Conservation (phyloP, 2,888 invertebrate species). For the Bibio marci region DNA sequence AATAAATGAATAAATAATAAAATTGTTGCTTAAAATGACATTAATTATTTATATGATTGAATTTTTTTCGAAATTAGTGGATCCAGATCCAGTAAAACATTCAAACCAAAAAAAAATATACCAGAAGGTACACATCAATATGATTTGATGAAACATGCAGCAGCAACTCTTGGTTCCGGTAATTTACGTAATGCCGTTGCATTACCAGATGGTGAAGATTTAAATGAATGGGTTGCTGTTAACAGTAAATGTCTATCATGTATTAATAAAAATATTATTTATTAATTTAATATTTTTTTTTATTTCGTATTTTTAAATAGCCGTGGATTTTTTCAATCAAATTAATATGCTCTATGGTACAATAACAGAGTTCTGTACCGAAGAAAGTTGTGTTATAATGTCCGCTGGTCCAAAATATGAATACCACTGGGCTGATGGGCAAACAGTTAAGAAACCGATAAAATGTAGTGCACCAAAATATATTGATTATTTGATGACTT, state of each 20-base stretch:
- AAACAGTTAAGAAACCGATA: slow-evolving; percentile 94
- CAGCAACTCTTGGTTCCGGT: slow-evolving; percentile 93
- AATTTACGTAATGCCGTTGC: slow-evolving; percentile 91
- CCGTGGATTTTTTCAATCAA: slow-evolving; percentile 99
- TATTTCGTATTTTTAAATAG: slow-evolving; percentile 35
- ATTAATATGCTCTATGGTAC: slow-evolving; percentile 99
- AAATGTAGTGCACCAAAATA: slow-evolving; percentile 98
- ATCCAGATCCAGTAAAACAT: slow-evolving; percentile 82
- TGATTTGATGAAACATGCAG: slow-evolving; percentile 98
- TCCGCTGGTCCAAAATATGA: slow-evolving; percentile 98
- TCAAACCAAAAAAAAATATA: slow-evolving; percentile 97
- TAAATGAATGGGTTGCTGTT: slow-evolving; percentile 99
- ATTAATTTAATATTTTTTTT: not conserved
- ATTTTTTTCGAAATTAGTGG: slow-evolving; percentile 12
- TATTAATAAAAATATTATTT: slow-evolving; percentile 3
- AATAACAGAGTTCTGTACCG: slow-evolving; percentile 98
- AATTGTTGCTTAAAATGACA: too few species aligned
- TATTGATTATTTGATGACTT: slow-evolving; percentile 98
- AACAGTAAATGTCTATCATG: slow-evolving; percentile 60
- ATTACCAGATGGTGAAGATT: slow-evolving; percentile 95
- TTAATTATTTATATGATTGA: too few species aligned
- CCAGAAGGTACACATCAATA: slow-evolving; percentile 97
- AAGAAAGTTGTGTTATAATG: slow-evolving; percentile 95
- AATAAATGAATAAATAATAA: too few species aligned
- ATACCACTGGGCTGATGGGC: slow-evolving; percentile 99